These are phyloP conservation scores for Spilarctia lutea DNA, from an alignment of 2,888 invertebrate genomes.

Conservation along the genomic window DNA sequence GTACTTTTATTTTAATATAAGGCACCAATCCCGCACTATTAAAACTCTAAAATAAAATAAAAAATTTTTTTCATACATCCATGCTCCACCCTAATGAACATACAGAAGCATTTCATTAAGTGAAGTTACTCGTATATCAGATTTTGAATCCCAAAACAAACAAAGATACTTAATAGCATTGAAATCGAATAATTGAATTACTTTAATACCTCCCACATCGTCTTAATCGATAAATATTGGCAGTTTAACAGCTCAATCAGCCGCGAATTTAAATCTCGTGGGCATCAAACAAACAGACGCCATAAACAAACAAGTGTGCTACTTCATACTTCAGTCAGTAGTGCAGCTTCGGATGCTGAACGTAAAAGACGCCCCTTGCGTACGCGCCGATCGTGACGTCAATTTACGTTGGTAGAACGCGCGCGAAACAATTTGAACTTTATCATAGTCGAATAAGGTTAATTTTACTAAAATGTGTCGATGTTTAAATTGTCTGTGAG, in stretches of 20 bases:
- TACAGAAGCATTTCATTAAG: neutral
- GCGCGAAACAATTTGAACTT: constrained; percentile 25
- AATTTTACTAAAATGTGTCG: constrained; percentile 34
- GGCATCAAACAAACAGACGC: constrained; percentile 45
- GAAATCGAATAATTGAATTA: constrained; percentile 1
- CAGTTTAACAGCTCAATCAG: constrained; percentile 50
- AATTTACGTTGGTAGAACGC: constrained; percentile 34
- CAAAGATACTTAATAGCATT: neutral
- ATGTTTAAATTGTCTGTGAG: constrained; percentile 47
- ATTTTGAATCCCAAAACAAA: neutral
- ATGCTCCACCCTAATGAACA: no score
- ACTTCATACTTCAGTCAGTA: constrained; percentile 32
- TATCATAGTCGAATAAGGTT: constrained; percentile 39
- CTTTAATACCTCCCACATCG: constrained; percentile 31
- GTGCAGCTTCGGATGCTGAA: constrained; percentile 58
- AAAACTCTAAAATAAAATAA: no score
- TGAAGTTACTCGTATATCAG: neutral
- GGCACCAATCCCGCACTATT: no score
- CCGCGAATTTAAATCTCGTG: constrained; percentile 47
- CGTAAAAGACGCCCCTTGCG: constrained; percentile 51
- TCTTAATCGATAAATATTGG: constrained; percentile 48
- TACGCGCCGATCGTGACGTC: constrained; percentile 49
- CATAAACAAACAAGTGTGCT: constrained; percentile 54
- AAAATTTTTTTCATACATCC: no score
- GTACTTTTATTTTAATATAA: no score